phyloP scores from a whole-genome alignment of 1,140 invertebrate species.

The Holotrichia oblita region DNA sequence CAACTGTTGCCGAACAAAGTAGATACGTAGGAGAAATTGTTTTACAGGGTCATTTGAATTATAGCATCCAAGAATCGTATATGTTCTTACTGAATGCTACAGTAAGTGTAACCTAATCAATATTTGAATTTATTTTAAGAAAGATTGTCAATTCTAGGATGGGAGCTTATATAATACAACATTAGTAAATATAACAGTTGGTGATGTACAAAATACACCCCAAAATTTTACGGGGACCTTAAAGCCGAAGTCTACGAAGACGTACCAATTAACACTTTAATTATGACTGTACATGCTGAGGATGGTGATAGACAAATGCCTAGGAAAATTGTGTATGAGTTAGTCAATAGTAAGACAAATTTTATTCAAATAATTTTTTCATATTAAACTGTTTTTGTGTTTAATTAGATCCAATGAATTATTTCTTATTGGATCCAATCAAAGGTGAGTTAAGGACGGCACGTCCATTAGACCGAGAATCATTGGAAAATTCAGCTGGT shows the following conservation, averaged over 20 bases:
- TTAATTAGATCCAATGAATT: slow-evolving; percentile 82
- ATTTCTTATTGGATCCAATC: slow-evolving; percentile 80
- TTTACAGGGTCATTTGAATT: slow-evolving; percentile 54
- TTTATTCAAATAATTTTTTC: not conserved
- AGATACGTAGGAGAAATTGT: slow-evolving; percentile 54
- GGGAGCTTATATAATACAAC: slow-evolving; percentile 77
- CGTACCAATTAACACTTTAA: slow-evolving; percentile 83
- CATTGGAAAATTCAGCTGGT: slow-evolving; percentile 79
- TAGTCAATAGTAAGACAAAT: slow-evolving; percentile 77
- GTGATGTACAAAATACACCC: slow-evolving; percentile 87
- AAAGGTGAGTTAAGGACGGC: slow-evolving; percentile 85
- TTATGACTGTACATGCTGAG: slow-evolving; percentile 79
- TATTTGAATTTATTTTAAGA: not conserved
- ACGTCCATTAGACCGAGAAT: slow-evolving; percentile 84
- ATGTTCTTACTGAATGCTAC: slow-evolving; percentile 55
- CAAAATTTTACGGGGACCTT: slow-evolving; percentile 81
- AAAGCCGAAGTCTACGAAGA: slow-evolving; percentile 85
- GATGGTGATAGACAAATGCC: slow-evolving; percentile 86
- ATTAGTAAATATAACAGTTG: slow-evolving; percentile 78
- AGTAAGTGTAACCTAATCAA: slow-evolving; percentile 45
- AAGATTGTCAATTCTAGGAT: slow-evolving; percentile 67
- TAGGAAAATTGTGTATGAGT: slow-evolving; percentile 78
- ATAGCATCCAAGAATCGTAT: slow-evolving; percentile 49
- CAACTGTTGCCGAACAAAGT: slow-evolving; percentile 50
- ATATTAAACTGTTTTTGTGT: no score